Evolutionary conservation across 2,113 vertebrate species (phyloP).

Genomic region (Fregata magnificens): DNA sequence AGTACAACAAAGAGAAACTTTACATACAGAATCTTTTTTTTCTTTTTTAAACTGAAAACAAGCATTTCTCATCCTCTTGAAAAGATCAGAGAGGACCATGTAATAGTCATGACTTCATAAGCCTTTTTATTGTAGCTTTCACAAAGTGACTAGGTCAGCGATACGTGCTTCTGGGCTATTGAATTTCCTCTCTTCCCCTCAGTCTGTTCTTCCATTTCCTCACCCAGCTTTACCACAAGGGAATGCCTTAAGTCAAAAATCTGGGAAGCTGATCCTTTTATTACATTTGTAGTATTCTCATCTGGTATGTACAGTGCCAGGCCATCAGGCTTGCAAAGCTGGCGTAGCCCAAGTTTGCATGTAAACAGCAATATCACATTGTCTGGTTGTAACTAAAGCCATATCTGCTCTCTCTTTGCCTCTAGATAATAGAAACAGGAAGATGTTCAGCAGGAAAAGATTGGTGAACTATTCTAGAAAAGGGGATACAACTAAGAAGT

Average conservation of each 20-base stretch:
- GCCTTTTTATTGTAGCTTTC: constrained; percentile 42
- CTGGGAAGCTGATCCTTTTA: constrained; percentile 40
- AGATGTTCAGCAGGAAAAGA: neutral
- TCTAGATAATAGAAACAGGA: neutral
- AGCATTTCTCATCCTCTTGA: constrained; percentile 38
- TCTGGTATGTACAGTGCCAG: neutral
- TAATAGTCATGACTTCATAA: constrained; percentile 57
- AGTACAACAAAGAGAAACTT: constrained; percentile 33
- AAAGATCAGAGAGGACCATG: constrained; percentile 60
- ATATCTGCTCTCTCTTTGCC: neutral
- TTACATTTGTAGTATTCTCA: constrained; percentile 17
- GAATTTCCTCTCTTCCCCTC: constrained; percentile 9
- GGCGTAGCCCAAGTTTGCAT: neutral
- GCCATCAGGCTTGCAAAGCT: neutral
- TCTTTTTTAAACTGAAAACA: constrained; percentile 39
- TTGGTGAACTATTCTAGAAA: neutral
- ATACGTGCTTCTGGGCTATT: neutral
- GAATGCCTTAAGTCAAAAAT: constrained; percentile 50
- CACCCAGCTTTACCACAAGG: constrained; percentile 19
- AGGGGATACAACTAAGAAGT: neutral
- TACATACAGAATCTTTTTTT: constrained; percentile 30
- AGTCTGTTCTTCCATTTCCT: constrained; percentile 40
- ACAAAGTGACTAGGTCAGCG: constrained; percentile 34
- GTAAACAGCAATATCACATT: constrained; percentile 8
- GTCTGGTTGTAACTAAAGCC: constrained; percentile 20